Base-by-base conservation (phyloP, 2,797 vertebrate species). In the Parotocinclus haroldoi region DNA sequence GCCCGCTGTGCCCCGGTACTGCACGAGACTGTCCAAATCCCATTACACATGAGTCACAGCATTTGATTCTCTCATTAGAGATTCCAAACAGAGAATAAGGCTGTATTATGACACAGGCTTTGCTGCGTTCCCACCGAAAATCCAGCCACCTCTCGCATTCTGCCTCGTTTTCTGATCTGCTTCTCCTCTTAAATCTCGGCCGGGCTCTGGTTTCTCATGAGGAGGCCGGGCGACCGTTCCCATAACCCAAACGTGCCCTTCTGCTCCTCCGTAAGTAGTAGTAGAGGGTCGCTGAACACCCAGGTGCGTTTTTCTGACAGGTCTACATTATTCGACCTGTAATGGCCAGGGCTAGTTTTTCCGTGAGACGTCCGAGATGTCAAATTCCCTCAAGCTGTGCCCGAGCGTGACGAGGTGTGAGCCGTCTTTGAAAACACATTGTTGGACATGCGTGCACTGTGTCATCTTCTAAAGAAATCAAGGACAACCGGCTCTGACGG, bases 11-110 rank as follows among this genome's bases (percentile, higher is more conserved):
- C 85, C 86, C 81, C 84, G 86, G 88, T 90, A 89, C 88, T 89
- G 90, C 90, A 91, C 89, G 87, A 91, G 89, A 90, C 88, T 86
- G 84, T 74, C 89, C 88, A 92, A 92, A 92, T 92, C 90, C 90
- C 89, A 91, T 92, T 91, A 91, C 89, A 89, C 86, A 89, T 87
- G 84, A 91, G 88, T 90, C 89, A 89, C 85, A 88, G 89, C 88
- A 88, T 87, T 88, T 91, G 89, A 91, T 91, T 91, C 90, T 91
- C 85, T 86, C 88, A 90, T 92, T 91, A 89, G 83, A 88, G 81
- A 80, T 88, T 87, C 84, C 86, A 85, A 89, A 87, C 86, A 82
- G 89, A 87, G 88, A 83, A 87, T 83, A 87, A 85, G 83, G 76
- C 78, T 79, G 83, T 82, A 87, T 90, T 83, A 89, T 85, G 89